Evolutionary conservation across 2,888 invertebrate genomes (phyloP), one percentile per base, ranked within the genome.

Genomic region (Netelia melanura): DNA sequence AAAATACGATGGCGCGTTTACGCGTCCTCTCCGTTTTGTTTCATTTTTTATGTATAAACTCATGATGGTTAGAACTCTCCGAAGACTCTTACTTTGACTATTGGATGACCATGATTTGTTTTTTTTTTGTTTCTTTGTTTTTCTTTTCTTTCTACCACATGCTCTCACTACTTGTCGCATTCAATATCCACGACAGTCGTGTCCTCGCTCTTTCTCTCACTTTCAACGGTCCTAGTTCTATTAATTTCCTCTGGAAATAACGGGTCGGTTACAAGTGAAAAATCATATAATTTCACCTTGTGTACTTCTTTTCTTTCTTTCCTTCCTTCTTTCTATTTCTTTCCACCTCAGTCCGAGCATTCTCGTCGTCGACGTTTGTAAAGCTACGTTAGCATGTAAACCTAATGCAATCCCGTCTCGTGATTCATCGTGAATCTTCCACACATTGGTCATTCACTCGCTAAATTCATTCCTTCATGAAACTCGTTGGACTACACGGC

Each of bases 1-100:
- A 91, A 91, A 91, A 91, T 91, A 91, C 88, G 89, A 87, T 89
- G 88, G 87, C 90, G 89, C 89, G 72, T 85, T 88, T 76, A 65
- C 30, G 86, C 88, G 88, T 87, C 87, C 87, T 68, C 81, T 87
- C 86, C 80, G 81, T 81, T 88, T 86, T 86, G 88, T 87, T 65
- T 86, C 77, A 79, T 71, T 80, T 80, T 65, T 67, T 74, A 74
- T 81, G 56, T 76, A 81, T 68, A 70, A 75, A 86, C 74, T 77
- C 61, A 79, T 71, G 83, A 83, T 86, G 83, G 70, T 8, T 52
- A 52, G 25, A 81, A 78, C 77, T 70, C 44, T 83, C 74, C 78
- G 81, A 86, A 84, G 84, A 85, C 76, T 85, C 82, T 85, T 85
- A 81, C 43, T 64, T 81, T 85, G 61, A 67, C 88, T 89, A 89